Evolutionary conservation across 1,140 invertebrate species (phyloP), one percentile per base, ranked within the genome.

Genomic region (Harpegnathos saltator): DNA sequence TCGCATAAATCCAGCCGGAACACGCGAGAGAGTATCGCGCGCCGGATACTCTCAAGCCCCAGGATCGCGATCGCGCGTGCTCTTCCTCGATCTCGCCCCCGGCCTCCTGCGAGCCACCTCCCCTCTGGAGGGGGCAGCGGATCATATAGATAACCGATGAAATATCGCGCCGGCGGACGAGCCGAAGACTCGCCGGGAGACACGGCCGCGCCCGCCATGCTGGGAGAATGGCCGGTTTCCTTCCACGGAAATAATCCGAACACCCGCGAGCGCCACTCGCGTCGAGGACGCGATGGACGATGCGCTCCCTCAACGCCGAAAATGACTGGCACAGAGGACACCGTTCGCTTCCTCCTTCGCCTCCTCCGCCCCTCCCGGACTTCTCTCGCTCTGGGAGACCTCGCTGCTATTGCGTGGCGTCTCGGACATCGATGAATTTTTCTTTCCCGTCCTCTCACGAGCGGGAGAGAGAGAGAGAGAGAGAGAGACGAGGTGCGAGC

Each of bases 31-130:
- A 33, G 89, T 54, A 88, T 90, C 82, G 59, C 71, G 73, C 84
- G 73, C 84, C 86, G 83, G 89, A 90, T 90, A 78, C 77, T 66
- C 24, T 48, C n/a, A 50, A 19, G 17, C 52, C 65, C 22, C 33
- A 69, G 75, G 15, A 71, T 83, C 73, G 61, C 72, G 83, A 83
- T 87, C 71, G 61, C 63, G 61, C 62, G 68, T 84, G n/a, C 62
- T n/a, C n/a, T 65, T 65, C 14, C 38, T 74, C 29, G 44, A 69
- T 58, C 29, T 26, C 26, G 19, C n/a, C n/a, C n/a, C n/a, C 22
- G 33, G 44, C 19, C 11, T 29, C 44, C 1, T 5, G 29, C 29
- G 17, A 15, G n/a, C n/a, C n/a, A 73, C 5, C 24, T 61, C 22
- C 33, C n/a, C n/a, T n/a, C n/a, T n/a, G n/a, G n/a, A 24, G 17